Percentiles rank a stretch among this genome's conserved stretches.
These are phyloP conservation scores for Palythoa grandis DNA, from an alignment of 92 coral and sea anemone genomes.

Conservation along the genomic window DNA sequence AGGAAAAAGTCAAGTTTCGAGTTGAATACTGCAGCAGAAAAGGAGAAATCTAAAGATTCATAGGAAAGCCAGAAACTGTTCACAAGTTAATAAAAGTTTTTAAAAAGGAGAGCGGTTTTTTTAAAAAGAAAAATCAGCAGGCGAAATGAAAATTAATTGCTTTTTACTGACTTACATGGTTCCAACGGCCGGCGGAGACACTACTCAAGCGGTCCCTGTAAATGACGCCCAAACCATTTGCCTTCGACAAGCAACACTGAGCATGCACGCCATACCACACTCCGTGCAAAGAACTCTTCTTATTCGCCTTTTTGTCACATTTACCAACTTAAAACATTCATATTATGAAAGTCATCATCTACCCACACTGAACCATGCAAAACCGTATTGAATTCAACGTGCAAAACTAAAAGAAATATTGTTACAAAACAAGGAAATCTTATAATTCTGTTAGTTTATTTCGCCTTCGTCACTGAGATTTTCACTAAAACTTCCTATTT, in stretches of 20 bases:
- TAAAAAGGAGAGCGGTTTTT: not conserved
- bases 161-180: constrained; percentile 19
- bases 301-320: no score
- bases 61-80: constrained; percentile 19
- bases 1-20: not conserved
- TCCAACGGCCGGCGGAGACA: not conserved
- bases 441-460: no score
- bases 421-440: no score
- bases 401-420: no score
- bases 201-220: not conserved
- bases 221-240: constrained; percentile 18
- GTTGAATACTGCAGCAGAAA: constrained; percentile 8
- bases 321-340: no score
- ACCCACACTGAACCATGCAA: no score
- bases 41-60: constrained; percentile 3
- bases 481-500: no score
- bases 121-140: not conserved
- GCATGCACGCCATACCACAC: not conserved
- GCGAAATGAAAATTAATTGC: not conserved
- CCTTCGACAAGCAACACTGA: constrained; percentile 7
- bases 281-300: not conserved
- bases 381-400: no score
- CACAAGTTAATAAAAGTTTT: not conserved
- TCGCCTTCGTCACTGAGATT: no score
- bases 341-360: no score